Percentiles rank a stretch among this genome's conserved stretches.
Conservation (phyloP, 2,888 invertebrate species). For the Cancer borealis region DNA sequence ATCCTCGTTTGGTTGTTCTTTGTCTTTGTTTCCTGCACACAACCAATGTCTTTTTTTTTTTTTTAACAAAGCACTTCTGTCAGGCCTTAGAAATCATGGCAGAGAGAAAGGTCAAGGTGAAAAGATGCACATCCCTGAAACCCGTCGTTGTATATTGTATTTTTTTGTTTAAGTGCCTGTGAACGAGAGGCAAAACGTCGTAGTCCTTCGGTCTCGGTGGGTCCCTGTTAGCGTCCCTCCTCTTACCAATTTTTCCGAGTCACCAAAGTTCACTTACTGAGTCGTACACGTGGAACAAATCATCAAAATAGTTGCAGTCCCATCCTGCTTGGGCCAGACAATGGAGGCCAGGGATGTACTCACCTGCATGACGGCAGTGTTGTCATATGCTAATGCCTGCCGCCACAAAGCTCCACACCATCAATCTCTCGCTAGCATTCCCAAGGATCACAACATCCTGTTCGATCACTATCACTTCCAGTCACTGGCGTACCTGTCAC, state of each 20-base stretch:
- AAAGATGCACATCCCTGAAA: neutral
- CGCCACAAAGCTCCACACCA: neutral
- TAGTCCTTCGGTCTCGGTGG: neutral
- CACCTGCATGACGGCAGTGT: conserved; percentile 33
- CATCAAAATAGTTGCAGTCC: neutral
- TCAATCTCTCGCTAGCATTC: neutral
- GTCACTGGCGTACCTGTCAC: neutral
- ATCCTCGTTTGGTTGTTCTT: conserved; percentile 8
- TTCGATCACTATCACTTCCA: conserved; percentile 23
- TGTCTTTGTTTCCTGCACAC: neutral
- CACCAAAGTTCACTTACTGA: neutral
- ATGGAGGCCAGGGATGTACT: neutral
- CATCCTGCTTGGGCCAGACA: neutral
- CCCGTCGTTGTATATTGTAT: neutral
- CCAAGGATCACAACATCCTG: conserved; percentile 7
- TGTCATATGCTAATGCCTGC: conserved; percentile 17
- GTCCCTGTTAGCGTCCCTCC: neutral
- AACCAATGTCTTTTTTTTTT: neutral
- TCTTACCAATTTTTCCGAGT: neutral
- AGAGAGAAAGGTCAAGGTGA: neutral
- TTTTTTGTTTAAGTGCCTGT: neutral
- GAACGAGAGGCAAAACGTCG: neutral
- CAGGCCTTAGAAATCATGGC: neutral
- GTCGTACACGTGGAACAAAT: neutral
- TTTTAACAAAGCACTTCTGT: neutral